A percentile compares a stretch with the other conserved stretches of the same genome.
These are phyloP conservation scores for Drosophila neutralis DNA, from an alignment of 2,888 invertebrate species.

Conservation along the genomic window DNA sequence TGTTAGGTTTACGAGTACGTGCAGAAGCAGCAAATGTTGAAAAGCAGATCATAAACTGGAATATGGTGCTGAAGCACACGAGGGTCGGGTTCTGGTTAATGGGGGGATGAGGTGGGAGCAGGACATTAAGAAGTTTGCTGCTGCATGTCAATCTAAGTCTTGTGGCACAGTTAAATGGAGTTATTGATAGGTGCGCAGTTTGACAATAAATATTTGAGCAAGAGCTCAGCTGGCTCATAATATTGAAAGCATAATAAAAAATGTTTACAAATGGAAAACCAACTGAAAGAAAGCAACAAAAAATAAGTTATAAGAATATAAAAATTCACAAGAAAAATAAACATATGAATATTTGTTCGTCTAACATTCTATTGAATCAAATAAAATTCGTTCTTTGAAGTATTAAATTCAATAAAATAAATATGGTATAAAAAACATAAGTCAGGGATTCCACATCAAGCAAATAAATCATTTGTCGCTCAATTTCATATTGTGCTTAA, in stretches of 20 bases:
- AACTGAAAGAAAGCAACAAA: too few species aligned
- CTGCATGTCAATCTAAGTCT: constrained; percentile 14
- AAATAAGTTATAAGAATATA: not conserved
- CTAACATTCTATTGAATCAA: not conserved
- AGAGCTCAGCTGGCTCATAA: constrained; percentile 15
- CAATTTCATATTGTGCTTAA: not conserved
- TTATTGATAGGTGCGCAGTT: constrained; percentile 25
- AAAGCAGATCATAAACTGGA: constrained; percentile 45
- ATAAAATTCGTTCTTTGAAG: not conserved
- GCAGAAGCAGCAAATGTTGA: constrained; percentile 39
- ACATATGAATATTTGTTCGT: not conserved
- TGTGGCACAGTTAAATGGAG: not conserved
- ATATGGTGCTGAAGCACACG: constrained; percentile 38
- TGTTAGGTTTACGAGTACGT: constrained; percentile 62
- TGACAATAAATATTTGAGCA: constrained; percentile 13
- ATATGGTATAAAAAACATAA: not conserved
- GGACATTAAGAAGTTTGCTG: constrained; percentile 28
- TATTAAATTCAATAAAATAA: not conserved
- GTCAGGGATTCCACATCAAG: not conserved
- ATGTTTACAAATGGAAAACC: not conserved
- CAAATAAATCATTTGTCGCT: not conserved
- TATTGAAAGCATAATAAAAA: not conserved
- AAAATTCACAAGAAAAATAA: not conserved
- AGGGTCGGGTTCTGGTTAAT: not conserved
- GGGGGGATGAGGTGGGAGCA: not conserved